These are phyloP conservation scores for Tenthredo scrophulariae DNA, from an alignment of 2,888 invertebrate genomes.

Conservation along the genomic window DNA sequence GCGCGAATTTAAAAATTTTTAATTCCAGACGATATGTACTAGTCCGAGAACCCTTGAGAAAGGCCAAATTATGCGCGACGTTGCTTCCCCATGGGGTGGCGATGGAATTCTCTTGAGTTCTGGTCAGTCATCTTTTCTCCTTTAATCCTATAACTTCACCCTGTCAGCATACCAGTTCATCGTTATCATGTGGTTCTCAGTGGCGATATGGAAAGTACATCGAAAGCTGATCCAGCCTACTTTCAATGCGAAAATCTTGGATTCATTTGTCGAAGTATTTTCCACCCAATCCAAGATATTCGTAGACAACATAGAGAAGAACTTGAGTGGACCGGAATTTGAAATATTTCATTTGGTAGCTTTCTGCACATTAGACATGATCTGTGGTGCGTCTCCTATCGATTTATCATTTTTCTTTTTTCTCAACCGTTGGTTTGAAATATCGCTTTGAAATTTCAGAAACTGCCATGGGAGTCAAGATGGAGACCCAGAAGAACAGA, in stretches of 20 bases:
- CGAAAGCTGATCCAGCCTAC: conserved; percentile 82
- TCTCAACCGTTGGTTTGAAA: background rate
- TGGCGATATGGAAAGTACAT: conserved; percentile 81
- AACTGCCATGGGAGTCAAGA: conserved; percentile 86
- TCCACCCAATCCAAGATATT: conserved; percentile 81
- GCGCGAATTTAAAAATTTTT: background rate
- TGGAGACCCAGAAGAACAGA: conserved; percentile 81
- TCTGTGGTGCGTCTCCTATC: conserved; percentile 80
- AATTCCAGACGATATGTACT: background rate
- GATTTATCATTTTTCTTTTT: background rate
- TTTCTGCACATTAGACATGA: conserved; percentile 82
- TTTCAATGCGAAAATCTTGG: conserved; percentile 83
- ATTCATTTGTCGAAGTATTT: conserved; percentile 83
- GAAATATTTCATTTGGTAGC: conserved; percentile 81
- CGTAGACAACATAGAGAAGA: conserved; percentile 76
- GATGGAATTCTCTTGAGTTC: conserved; percentile 66
- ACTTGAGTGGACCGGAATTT: conserved; percentile 76
- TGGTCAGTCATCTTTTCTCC: conserved; percentile 57
- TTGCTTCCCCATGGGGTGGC: conserved; percentile 1
- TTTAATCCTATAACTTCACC: background rate
- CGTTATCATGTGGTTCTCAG: conserved; percentile 70
- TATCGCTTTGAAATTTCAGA: conserved; percentile 77
- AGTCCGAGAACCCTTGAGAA: conserved; percentile 9
- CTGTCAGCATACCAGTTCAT: background rate
- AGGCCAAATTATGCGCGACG: background rate